These are phyloP conservation scores for Tetramorium simillimum DNA, from an alignment of 1,140 invertebrate species.

Conservation along the genomic window DNA sequence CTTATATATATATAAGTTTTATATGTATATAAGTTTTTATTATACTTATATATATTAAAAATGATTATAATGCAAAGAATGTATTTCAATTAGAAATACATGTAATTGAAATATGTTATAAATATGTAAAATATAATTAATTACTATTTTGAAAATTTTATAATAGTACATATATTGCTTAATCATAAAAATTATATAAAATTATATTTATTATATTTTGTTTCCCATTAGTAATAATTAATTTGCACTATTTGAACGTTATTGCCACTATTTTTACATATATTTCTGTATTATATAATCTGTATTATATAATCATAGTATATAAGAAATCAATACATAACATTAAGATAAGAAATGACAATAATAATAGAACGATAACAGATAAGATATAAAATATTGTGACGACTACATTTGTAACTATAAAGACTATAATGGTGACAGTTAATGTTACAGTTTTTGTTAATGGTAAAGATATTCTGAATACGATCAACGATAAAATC, in stretches of 20 bases:
- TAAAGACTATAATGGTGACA: neutral
- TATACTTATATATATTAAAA: too few species aligned
- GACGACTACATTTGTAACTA: neutral
- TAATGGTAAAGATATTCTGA: slow-evolving; percentile 21
- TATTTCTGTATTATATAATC: neutral
- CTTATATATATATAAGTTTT: too few species aligned
- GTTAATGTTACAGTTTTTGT: neutral
- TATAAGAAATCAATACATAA: neutral
- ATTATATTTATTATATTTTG: neutral
- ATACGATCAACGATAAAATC: neutral
- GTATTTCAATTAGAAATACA: neutral
- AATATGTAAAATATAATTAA: neutral
- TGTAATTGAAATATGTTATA: neutral
- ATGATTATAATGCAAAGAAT: neutral
- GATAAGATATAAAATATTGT: neutral
- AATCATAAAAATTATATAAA: neutral
- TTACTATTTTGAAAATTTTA: too few species aligned
- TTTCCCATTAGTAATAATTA: neutral
- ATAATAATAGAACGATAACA: neutral
- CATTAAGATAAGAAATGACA: neutral
- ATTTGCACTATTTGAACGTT: neutral
- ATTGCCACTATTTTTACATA: neutral
- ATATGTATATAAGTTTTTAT: too few species aligned
- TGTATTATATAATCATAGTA: neutral
- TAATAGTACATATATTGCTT: neutral